Percentiles rank a stretch among this genome's conserved stretches.
These are phyloP conservation scores for Heteropelma amictum DNA, from an alignment of 2,888 invertebrate species.

Conservation along the genomic window DNA sequence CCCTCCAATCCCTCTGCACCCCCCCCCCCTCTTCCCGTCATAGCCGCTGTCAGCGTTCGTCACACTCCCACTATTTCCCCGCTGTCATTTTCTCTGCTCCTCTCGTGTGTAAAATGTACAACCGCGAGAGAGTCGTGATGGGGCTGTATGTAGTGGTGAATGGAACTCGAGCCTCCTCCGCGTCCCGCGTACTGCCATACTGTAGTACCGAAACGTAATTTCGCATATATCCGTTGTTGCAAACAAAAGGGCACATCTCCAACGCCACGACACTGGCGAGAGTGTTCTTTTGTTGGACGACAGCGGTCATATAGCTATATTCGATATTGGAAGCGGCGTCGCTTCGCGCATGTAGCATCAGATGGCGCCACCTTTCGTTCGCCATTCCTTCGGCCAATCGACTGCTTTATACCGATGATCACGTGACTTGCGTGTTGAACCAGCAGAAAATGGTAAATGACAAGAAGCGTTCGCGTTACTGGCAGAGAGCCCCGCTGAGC, in stretches of 20 bases:
- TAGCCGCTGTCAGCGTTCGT: too few relatives aligned
- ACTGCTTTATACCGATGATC: constrained; percentile 62
- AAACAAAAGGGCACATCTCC: background rate
- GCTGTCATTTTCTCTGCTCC: constrained; percentile 22
- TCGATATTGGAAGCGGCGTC: background rate
- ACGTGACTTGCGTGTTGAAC: constrained; percentile 73
- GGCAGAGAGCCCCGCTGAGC: constrained; percentile 58
- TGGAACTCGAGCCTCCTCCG: constrained; percentile 74
- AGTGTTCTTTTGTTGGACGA: background rate
- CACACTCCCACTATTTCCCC: too few relatives aligned
- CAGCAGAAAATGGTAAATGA: constrained; percentile 74
- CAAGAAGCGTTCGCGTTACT: constrained; percentile 73
- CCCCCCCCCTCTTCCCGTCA: background rate
- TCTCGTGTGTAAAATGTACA: too few relatives aligned
- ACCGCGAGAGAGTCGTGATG: background rate
- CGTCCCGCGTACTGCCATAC: constrained; percentile 69
- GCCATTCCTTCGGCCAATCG: constrained; percentile 28
- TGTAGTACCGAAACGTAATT: constrained; percentile 46
- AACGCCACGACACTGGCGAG: background rate
- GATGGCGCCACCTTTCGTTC: background rate
- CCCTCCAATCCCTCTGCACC: background rate
- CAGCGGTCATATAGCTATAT: constrained; percentile 2
- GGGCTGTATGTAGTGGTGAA: constrained; percentile 75
- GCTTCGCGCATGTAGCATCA: background rate
- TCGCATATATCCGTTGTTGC: background rate